Conservation (phyloP, 2,113 vertebrate genomes). For the Zapornia atra region DNA sequence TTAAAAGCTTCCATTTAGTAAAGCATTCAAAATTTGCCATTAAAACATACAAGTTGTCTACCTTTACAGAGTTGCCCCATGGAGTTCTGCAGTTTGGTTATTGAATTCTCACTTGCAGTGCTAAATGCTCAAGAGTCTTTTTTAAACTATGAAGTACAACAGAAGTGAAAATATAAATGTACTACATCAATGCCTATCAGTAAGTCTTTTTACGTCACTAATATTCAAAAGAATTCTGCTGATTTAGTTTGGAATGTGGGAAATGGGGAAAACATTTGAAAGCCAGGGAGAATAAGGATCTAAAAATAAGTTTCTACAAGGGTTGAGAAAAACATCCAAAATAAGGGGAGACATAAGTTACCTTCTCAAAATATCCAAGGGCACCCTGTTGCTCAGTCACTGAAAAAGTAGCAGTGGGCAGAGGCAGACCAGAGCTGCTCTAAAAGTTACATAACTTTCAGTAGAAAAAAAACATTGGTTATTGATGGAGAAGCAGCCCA, state of each 20-base stretch:
- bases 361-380: slow-evolving; percentile 60
- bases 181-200: neutral
- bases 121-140: neutral
- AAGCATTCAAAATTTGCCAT: neutral
- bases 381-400: slow-evolving; percentile 28
- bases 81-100: neutral
- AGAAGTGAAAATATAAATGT: neutral
- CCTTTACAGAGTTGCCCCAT: neutral
- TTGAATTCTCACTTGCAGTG: neutral
- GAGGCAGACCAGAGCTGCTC: slow-evolving; percentile 61
- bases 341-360: slow-evolving; percentile 23
- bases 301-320: slow-evolving; percentile 26
- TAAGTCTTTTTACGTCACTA: neutral
- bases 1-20: neutral
- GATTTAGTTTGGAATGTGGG: neutral
- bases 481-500: slow-evolving; percentile 8
- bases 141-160: neutral
- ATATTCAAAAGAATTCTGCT: neutral
- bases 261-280: neutral
- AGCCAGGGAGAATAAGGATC: neutral
- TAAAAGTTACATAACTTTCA: slow-evolving; percentile 54
- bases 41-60: neutral
- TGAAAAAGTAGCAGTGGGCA: slow-evolving; percentile 57
- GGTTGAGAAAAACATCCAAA: slow-evolving; percentile 13
- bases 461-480: slow-evolving; percentile 37